Evolutionary conservation across 2,797 vertebrate genomes (phyloP).

Genomic region (Poecile montanus): DNA sequence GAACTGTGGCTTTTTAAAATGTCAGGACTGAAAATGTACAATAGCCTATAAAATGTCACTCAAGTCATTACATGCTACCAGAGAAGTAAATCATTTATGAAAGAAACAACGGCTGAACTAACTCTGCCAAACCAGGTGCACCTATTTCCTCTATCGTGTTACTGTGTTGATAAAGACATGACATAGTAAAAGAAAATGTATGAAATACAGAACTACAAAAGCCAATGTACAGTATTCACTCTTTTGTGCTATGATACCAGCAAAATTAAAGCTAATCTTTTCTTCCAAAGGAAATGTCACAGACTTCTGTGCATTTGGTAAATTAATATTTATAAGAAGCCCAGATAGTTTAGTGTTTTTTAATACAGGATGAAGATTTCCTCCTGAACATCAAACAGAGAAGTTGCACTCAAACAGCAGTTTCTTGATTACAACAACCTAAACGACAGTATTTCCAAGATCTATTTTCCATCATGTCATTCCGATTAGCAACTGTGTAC

Average conservation of each 20-base stretch:
- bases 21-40: constrained; percentile 42
- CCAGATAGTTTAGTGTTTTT: constrained; percentile 15
- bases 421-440: constrained; percentile 14
- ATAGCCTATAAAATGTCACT: constrained; percentile 23
- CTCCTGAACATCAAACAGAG: constrained; percentile 9
- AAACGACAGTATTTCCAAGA: constrained; percentile 23
- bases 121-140: not conserved
- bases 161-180: not conserved
- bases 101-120: not conserved
- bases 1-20: constrained; percentile 45
- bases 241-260: not conserved
- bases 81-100: not conserved
- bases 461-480: constrained; percentile 51
- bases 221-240: not conserved
- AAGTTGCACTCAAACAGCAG: not conserved
- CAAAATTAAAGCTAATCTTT: constrained; percentile 31
- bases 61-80: constrained; percentile 17
- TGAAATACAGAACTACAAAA: not conserved
- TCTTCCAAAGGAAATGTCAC: constrained; percentile 6
- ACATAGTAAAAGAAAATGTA: not conserved
- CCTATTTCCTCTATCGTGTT: not conserved
- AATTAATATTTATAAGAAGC: constrained; percentile 33
- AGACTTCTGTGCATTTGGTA: not conserved
- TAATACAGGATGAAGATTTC: constrained; percentile 32
- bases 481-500: constrained; percentile 45